Conservation (phyloP, 2,797 vertebrate species). For the Anableps anableps region DNA sequence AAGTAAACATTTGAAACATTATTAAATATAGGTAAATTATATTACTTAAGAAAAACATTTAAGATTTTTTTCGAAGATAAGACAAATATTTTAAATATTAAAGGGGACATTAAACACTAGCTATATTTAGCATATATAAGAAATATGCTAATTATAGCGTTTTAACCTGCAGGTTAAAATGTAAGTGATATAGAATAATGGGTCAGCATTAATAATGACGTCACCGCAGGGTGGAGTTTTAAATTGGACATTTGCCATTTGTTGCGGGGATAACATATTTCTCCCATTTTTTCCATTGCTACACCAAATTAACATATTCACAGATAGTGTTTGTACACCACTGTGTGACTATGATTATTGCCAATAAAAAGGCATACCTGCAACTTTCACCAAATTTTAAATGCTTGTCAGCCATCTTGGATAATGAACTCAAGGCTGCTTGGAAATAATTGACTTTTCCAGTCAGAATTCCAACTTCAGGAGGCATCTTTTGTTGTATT, state of each 20-base stretch:
- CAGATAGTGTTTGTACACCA: not conserved
- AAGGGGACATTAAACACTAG: not conserved
- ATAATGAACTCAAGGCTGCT: not conserved
- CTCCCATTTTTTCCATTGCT: not conserved
- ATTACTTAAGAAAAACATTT: not conserved
- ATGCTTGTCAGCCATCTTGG: not conserved
- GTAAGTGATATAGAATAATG: not conserved
- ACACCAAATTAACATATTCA: not conserved
- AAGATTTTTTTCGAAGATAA: not conserved
- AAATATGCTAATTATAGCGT: not conserved
- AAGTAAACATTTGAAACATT: not conserved
- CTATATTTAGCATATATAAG: not conserved
- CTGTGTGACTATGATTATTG: not conserved
- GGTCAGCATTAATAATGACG: not conserved
- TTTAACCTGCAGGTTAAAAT: not conserved
- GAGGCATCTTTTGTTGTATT: not conserved
- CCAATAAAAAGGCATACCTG: not conserved
- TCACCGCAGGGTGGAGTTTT: not conserved
- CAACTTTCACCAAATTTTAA: not conserved
- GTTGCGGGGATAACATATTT: not conserved
- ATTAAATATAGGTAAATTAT: not conserved
- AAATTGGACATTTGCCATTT: not conserved
- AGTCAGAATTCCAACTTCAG: not conserved
- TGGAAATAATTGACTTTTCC: not conserved
- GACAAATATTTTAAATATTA: not conserved